Percentiles rank a stretch among this genome's conserved stretches.
Evolutionary conservation across 2,797 vertebrate genomes (phyloP).

Genomic region (Lepus townsendii): DNA sequence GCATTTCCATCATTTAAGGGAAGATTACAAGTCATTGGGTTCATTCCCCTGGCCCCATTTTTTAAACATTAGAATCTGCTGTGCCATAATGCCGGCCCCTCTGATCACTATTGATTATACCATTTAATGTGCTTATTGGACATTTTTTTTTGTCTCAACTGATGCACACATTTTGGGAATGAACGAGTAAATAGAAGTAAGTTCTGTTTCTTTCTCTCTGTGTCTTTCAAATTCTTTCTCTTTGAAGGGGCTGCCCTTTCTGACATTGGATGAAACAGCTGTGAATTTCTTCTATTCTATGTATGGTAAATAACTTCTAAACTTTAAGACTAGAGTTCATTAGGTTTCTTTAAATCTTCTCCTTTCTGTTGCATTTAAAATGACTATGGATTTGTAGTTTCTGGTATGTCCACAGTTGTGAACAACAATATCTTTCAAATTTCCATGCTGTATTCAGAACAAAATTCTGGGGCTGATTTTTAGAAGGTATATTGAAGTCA

Average conservation of each 20-base stretch:
- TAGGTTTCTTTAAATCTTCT: not conserved
- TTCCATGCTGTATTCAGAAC: not conserved
- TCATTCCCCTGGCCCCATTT: not conserved
- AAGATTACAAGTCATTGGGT: not conserved
- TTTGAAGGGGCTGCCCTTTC: not conserved
- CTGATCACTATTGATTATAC: not conserved
- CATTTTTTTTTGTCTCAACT: constrained; percentile 3
- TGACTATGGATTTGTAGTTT: not conserved
- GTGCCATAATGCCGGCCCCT: too few species aligned
- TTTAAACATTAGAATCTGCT: not conserved
- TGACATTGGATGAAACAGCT: not conserved
- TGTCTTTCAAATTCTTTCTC: not conserved
- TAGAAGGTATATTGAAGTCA: constrained; percentile 13
- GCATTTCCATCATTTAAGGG: constrained; percentile 1
- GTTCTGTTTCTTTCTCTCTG: not conserved
- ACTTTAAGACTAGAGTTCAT: not conserved
- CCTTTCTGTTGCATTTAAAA: not conserved
- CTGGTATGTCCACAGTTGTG: not conserved
- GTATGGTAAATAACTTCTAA: not conserved
- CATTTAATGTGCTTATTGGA: not conserved
- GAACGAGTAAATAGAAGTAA: too few species aligned
- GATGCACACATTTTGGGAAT: too few species aligned
- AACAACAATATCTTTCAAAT: not conserved
- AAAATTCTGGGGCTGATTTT: not conserved
- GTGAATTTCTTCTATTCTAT: not conserved